phyloP scores from a whole-genome alignment of 1,140 invertebrate species.

The Aphelinus atriplicis region DNA sequence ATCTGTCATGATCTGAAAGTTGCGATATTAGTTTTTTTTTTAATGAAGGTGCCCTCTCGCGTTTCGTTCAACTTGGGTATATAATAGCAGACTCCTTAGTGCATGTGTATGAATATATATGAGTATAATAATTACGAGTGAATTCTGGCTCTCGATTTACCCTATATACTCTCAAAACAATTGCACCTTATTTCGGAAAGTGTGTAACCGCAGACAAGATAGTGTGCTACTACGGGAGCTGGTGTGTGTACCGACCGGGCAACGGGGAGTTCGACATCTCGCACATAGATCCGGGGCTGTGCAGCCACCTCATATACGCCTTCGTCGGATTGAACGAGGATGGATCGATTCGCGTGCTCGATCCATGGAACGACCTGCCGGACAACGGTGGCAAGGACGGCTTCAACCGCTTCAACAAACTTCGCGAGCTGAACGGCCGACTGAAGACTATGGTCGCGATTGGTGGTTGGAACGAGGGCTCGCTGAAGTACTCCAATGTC shows the following conservation, averaged over 20 bases:
- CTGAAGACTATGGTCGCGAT: constrained; percentile 78
- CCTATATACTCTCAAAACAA: too few species aligned
- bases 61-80: too few species aligned
- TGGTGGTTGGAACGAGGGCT: constrained; percentile 84
- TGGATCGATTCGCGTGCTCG: constrained; percentile 57
- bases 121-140: too few species aligned
- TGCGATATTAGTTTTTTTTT: too few species aligned
- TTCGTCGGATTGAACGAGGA: constrained; percentile 72
- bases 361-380: constrained; percentile 36
- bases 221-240: constrained; percentile 79
- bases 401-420: constrained; percentile 64
- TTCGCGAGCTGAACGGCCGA: constrained; percentile 73
- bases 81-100: too few species aligned
- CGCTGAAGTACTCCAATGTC: constrained; percentile 71
- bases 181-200: too few species aligned
- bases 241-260: constrained; percentile 75
- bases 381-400: constrained; percentile 49
- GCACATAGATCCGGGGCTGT: constrained; percentile 75
- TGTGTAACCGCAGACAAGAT: constrained; percentile 8
- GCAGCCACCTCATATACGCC: constrained; percentile 79
- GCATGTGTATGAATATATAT: too few species aligned
- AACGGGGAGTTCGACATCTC: constrained; percentile 70
- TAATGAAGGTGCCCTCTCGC: too few species aligned
- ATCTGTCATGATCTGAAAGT: too few species aligned
- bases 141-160: too few species aligned